Conservation (phyloP, 2,797 vertebrate genomes). For the Myiothlypis chrysogaster region DNA sequence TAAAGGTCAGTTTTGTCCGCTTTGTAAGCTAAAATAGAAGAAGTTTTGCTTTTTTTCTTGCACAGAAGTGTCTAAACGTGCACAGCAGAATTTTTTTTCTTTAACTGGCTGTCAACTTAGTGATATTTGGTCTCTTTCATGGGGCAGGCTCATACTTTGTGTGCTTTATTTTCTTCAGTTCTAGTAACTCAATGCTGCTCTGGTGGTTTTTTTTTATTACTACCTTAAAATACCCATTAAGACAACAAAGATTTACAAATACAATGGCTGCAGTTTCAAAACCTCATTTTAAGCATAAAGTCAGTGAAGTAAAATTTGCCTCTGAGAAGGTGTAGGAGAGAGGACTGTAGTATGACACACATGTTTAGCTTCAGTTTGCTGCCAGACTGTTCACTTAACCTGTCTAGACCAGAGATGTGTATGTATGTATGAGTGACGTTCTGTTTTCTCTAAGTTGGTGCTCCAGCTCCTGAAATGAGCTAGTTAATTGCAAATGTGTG, state of each 20-base stretch:
- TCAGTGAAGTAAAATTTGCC: not conserved
- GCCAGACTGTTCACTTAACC: slow-evolving; percentile 27
- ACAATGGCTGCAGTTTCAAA: not conserved
- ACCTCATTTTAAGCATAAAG: not conserved
- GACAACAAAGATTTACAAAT: not conserved
- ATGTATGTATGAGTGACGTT: slow-evolving; percentile 29
- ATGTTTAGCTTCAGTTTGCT: slow-evolving; percentile 5
- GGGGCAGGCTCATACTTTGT: not conserved
- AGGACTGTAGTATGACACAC: not conserved
- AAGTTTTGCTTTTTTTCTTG: not conserved
- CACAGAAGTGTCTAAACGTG: not conserved
- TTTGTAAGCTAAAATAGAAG: not conserved
- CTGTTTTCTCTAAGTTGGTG: not conserved
- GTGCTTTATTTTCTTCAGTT: not conserved
- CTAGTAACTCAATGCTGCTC: not conserved
- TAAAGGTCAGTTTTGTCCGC: not conserved
- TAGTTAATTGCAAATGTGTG: slow-evolving; percentile 33
- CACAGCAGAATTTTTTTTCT: not conserved
- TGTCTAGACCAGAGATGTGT: slow-evolving; percentile 47
- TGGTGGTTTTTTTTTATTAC: not conserved
- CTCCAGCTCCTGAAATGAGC: slow-evolving; percentile 15
- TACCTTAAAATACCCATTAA: not conserved
- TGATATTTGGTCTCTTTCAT: not conserved
- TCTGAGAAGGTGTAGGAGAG: not conserved
- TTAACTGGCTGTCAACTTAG: not conserved